Evolutionary conservation across 2,888 invertebrate genomes (phyloP), one percentile per base, ranked within the genome.

Genomic region (Abscondita cerata): DNA sequence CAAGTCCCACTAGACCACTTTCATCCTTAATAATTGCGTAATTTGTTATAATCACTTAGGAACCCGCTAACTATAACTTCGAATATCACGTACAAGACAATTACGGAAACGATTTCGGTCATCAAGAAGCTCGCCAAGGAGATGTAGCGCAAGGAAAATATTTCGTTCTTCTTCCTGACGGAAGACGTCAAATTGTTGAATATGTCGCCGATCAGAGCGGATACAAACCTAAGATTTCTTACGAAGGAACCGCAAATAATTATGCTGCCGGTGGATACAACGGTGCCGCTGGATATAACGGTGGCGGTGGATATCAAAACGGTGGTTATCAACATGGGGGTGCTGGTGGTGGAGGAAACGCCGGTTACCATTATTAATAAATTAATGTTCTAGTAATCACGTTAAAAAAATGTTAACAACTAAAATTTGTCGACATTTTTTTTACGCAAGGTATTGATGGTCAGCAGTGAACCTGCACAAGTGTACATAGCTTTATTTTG

Each of bases 101-200:
- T 58, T 87, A 87, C 0, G 89, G 89, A 0, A 88, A 89, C 66
- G 88, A 89, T 71, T 89, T 88, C 78, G 89, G 88, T 0, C 89
- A 89, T 70, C 82, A 84, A 13, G 88, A 89, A 73, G 82, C 84
- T 8, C 86, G 87, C 70, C 85, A 84, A 70, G 88, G 88, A 1
- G 84, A 87, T n/a, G 85, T 85, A 0, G 87, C 88, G n/a, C 85
- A 84, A 64, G 89, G 89, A 11, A 87, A 87, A 73, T 89, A 89
- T 79, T 82, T 86, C 68, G 89, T 89, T 65, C 83, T 86, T 70
- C 81, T 89, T 36, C 89, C 89, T 0, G 89, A 89, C 66, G 89
- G 89, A 5, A 81, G 88, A 59, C 83, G 84, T 72, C 88, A 89
- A 73, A 85, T 87, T 9, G 88, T 88, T 0, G 87, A 87, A 5